Conservation (phyloP, 1,140 invertebrate species). For the Drosophila kanapiae region DNA sequence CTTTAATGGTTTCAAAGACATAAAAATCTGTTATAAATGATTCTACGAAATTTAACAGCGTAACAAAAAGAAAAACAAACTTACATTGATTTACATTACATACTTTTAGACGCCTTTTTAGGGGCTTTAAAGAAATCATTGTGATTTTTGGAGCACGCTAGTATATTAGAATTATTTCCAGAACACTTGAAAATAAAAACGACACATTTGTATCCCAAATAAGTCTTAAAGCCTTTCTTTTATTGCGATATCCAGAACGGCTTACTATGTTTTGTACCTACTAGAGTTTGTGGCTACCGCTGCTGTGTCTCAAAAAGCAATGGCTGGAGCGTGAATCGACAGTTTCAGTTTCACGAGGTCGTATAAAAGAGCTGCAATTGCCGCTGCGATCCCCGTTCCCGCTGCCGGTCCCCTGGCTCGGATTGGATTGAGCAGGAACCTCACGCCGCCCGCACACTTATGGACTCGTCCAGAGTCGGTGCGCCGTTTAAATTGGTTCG, state of each 20-base stretch:
- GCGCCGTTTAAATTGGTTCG: slow-evolving; percentile 79
- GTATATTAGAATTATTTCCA: neutral
- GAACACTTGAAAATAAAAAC: neutral
- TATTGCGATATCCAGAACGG: slow-evolving; percentile 19
- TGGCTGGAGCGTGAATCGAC: slow-evolving; percentile 80
- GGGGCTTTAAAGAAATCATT: no score
- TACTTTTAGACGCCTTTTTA: no score
- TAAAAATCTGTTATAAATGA: no score
- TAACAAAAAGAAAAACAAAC: no score
- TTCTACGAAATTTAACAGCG: no score
- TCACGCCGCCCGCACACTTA: slow-evolving; percentile 38
- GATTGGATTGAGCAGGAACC: slow-evolving; percentile 55
- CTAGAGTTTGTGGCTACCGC: slow-evolving; percentile 61
- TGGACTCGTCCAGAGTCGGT: slow-evolving; percentile 33
- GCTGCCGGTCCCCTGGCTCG: slow-evolving; percentile 30
- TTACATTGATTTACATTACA: no score
- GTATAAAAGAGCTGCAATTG: slow-evolving; percentile 51
- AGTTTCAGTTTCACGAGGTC: slow-evolving; percentile 81
- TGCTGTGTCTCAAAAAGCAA: slow-evolving; percentile 63
- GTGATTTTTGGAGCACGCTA: no score
- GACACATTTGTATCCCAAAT: neutral
- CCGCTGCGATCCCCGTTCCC: slow-evolving; percentile 3
- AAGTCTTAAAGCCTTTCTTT: slow-evolving; percentile 12
- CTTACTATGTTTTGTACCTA: slow-evolving; percentile 35
- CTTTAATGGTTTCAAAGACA: no score